Conservation (phyloP, 2,113 vertebrate species). For the Sinocyclocheilus maitianheensis region DNA sequence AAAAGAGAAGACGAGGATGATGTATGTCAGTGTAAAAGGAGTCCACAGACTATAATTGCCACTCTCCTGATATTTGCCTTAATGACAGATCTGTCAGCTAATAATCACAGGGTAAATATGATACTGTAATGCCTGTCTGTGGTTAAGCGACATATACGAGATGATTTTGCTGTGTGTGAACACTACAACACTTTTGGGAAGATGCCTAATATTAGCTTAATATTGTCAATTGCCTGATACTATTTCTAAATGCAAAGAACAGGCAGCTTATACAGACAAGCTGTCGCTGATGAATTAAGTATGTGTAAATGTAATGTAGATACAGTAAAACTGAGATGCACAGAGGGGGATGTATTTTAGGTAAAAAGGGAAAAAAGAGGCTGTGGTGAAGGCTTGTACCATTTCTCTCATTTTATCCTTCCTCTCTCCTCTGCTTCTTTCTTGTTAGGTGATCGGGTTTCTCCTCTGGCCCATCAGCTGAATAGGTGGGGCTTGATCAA, state of each 20-base stretch:
- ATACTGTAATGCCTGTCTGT: conserved; percentile 31
- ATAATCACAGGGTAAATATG: conserved; percentile 8
- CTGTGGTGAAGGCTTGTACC: conserved; percentile 49
- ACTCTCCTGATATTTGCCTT: conserved; percentile 82
- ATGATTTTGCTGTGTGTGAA: conserved; percentile 9
- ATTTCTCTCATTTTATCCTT: conserved; percentile 60
- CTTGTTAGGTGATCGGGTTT: conserved; percentile 85
- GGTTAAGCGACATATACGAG: conserved; percentile 18
- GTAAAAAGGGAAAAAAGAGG: conserved; percentile 50
- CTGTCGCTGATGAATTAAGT: not conserved
- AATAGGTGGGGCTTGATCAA: conserved; percentile 90
- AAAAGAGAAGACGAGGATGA: conserved; percentile 71
- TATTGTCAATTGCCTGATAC: not conserved
- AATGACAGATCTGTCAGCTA: conserved; percentile 72
- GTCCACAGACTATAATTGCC: conserved; percentile 79
- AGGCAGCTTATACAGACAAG: not conserved
- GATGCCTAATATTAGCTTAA: not conserved
- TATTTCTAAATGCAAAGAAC: conserved; percentile 1
- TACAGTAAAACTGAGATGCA: conserved; percentile 20
- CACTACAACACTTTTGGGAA: not conserved
- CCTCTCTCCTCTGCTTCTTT: conserved; percentile 50
- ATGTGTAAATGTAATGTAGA: conserved; percentile 6
- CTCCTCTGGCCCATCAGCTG: conserved; percentile 90
- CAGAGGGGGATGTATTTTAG: not conserved
- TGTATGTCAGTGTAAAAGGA: conserved; percentile 83